Base-by-base conservation (phyloP, 2,113 vertebrate genomes). In the Amphilophus citrinellus region DNA sequence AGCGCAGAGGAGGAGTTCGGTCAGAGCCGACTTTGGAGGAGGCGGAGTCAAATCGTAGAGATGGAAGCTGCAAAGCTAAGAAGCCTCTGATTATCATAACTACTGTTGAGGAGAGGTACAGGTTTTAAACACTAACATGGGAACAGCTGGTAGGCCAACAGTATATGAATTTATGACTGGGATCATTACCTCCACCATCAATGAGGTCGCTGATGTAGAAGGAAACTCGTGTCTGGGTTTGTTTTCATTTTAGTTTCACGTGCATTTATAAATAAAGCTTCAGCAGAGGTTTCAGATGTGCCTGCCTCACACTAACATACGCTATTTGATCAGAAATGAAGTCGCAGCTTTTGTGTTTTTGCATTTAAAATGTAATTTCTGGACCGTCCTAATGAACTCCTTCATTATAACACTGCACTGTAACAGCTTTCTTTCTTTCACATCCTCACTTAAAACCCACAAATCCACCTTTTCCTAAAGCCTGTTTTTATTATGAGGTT, bases 81-180 rank as follows among this genome's bases (percentile, higher is more conserved):
- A 92, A 87, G 77, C 92, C 93, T 35, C 35, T 96, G 73, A 91
- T 96, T 15, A 79, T 96, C 57, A 91, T 95, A 24, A 93, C 86
- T 1, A 93, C 91, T 5, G 80, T 68, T 0, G 88, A 95, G 86
- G 82, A 92, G 85, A 77, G 80, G 6, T 80, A 10, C 88, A 56
- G 8, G 58, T 83, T 0, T 27, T 93, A 88, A 78, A 11, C 15
- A 2, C 14, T 14, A 17, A 17, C 14, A 7, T 50, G 15, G 13
- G 14, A 39, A 35, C 35, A 7, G 35, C 6, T 7, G 35, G 35
- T 35, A 35, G 6, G 0, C 6, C 35, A 35, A 35, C 6, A 35
- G 6, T 35, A 35, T 35, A 35, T 7, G 35, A 35, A 2, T 35
- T 7, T 35, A 35, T 35, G 35, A 7, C 6, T 35, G 35, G 11